Evolutionary conservation across 2,888 invertebrate genomes (phyloP).

Genomic region (Melanotus villosus): DNA sequence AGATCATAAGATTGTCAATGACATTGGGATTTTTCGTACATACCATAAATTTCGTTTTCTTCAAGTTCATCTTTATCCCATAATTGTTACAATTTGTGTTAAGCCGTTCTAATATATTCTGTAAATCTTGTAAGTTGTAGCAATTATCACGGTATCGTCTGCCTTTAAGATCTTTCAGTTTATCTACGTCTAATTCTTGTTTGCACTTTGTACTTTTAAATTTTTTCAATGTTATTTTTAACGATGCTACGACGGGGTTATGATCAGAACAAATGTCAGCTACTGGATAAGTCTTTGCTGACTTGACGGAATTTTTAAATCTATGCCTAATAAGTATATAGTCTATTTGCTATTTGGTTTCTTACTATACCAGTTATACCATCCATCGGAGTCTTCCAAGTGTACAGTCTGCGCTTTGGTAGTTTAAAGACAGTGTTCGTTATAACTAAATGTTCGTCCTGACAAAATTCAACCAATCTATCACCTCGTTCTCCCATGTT

Average conservation of each 20-base stretch:
- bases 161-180: slow-evolving; percentile 1
- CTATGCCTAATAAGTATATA: background rate
- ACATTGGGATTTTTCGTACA: no score
- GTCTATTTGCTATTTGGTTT: background rate
- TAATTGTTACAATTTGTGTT: no score
- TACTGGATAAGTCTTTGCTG: slow-evolving; percentile 1
- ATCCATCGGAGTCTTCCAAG: background rate
- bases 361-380: background rate
- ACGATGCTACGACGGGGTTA: background rate
- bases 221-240: background rate
- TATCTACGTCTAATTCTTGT: background rate
- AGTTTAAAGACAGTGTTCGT: background rate
- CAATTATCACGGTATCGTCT: background rate
- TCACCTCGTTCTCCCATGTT: background rate
- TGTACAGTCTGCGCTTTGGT: background rate
- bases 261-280: background rate
- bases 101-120: background rate
- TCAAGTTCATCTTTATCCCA: no score
- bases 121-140: background rate
- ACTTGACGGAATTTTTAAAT: slow-evolving; percentile 1
- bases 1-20: no score
- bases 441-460: background rate
- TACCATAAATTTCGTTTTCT: no score
- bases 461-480: background rate
- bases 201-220: background rate